phyloP scores from a whole-genome alignment of 2,797 vertebrate species.

The Austrolebias charrua region DNA sequence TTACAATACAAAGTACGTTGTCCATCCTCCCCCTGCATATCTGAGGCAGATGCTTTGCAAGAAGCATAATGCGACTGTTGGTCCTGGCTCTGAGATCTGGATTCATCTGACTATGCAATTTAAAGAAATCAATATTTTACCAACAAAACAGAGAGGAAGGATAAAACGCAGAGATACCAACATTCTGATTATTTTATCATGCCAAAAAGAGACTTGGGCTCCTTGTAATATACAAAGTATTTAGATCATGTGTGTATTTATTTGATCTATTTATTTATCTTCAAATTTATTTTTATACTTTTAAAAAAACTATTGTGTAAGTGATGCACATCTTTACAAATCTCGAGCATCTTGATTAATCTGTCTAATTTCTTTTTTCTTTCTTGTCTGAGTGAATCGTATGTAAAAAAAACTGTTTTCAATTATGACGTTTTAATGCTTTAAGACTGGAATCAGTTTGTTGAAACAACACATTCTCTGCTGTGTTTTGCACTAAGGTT shows the following conservation, averaged over 20 bases:
- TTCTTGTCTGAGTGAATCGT: conserved; percentile 68
- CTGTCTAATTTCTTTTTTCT: conserved; percentile 64
- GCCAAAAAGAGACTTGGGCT: conserved; percentile 54
- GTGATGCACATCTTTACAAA: conserved; percentile 62
- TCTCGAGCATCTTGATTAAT: conserved; percentile 52
- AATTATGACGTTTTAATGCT: conserved; percentile 66
- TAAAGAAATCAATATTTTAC: conserved; percentile 67
- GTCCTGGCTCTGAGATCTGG: conserved; percentile 60
- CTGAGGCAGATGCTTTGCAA: conserved; percentile 57
- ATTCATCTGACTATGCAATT: conserved; percentile 83
- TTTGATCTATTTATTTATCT: conserved; percentile 69
- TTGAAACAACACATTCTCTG: conserved; percentile 56
- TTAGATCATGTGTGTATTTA: conserved; percentile 65
- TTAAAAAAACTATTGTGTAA: conserved; percentile 51
- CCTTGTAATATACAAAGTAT: no score
- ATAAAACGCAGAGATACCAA: conserved; percentile 25
- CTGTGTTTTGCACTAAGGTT: conserved; percentile 53
- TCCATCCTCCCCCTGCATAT: conserved; percentile 62
- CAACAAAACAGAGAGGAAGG: conserved; percentile 7
- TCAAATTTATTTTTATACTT: conserved; percentile 77
- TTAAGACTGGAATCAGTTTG: conserved; percentile 64
- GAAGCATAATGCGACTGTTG: conserved; percentile 53
- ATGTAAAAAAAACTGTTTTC: conserved; percentile 65
- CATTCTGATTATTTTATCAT: conserved; percentile 56
- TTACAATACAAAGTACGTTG: conserved; percentile 57